Evolutionary conservation across 1,140 invertebrate species (phyloP).

Genomic region (Euura saliciscinereae): DNA sequence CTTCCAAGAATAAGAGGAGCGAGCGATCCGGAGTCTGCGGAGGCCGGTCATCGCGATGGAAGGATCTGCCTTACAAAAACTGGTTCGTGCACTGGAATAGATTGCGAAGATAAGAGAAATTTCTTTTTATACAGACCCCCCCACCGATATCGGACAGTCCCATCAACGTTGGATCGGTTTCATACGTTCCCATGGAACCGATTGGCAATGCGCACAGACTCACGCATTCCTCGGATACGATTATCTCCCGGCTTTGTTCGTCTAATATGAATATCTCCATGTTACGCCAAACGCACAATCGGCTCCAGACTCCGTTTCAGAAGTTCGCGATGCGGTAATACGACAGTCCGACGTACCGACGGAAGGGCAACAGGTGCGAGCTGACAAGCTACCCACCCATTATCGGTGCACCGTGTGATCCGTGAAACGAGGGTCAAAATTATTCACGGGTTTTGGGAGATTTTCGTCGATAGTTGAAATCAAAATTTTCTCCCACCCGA

Average conservation of each 20-base stretch:
- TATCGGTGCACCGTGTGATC: too few species aligned
- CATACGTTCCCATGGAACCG: slow-evolving; percentile 1
- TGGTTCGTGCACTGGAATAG: not conserved
- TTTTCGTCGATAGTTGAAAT: too few species aligned
- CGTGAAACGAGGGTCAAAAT: too few species aligned
- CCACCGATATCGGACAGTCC: not conserved
- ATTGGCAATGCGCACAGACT: not conserved
- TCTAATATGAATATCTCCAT: not conserved
- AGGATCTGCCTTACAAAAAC: slow-evolving; percentile 2
- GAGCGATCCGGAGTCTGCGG: too few species aligned
- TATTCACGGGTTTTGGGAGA: too few species aligned
- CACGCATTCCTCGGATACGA: not conserved
- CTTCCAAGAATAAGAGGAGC: too few species aligned
- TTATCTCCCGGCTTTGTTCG: not conserved
- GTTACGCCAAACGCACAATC: not conserved
- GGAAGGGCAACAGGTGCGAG: not conserved
- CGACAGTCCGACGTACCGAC: not conserved
- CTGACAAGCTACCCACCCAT: not conserved
- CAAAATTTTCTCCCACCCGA: too few species aligned
- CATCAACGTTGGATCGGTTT: slow-evolving; percentile 4
- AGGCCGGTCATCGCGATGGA: not conserved
- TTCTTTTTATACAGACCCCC: not conserved
- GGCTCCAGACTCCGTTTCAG: not conserved
- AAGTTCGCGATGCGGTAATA: too few species aligned
- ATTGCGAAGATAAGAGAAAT: not conserved